Percentiles rank a stretch among this genome's conserved stretches.
These are phyloP conservation scores for Myiopsitta monachus DNA, from an alignment of 2,113 vertebrate species.

Conservation along the genomic window DNA sequence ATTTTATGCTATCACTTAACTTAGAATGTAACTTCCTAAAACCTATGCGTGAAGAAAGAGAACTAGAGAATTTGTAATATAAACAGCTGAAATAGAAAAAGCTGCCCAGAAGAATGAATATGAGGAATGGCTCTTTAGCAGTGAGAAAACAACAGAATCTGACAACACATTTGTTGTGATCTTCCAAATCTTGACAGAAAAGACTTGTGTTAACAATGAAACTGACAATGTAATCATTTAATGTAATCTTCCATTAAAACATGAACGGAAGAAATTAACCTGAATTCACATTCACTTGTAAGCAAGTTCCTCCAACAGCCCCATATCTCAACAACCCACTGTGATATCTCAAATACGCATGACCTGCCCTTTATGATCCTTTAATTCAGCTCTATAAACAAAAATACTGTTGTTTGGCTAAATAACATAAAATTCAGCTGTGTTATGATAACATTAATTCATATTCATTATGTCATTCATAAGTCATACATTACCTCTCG, in stretches of 20 bases:
- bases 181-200: not conserved
- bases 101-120: not conserved
- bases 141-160: not conserved
- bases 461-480: not conserved
- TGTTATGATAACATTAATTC: not conserved
- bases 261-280: not conserved
- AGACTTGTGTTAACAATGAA: not conserved
- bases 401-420: not conserved
- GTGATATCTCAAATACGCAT: not conserved
- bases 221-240: not conserved
- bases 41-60: not conserved
- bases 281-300: not conserved
- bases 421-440: not conserved
- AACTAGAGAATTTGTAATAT: not conserved
- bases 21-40: not conserved
- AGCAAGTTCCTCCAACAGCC: not conserved
- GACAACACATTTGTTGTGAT: not conserved
- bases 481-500: constrained; percentile 74
- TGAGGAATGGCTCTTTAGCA: not conserved
- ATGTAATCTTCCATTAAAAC: not conserved
- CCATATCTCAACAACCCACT: too few species aligned
- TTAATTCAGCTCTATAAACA: not conserved
- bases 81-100: not conserved
- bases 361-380: not conserved
- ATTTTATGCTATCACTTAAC: not conserved